A percentile compares a stretch with the other conserved stretches of the same genome.
phyloP scores from a whole-genome alignment of 2,888 invertebrate species.

The Julus scanicus region DNA sequence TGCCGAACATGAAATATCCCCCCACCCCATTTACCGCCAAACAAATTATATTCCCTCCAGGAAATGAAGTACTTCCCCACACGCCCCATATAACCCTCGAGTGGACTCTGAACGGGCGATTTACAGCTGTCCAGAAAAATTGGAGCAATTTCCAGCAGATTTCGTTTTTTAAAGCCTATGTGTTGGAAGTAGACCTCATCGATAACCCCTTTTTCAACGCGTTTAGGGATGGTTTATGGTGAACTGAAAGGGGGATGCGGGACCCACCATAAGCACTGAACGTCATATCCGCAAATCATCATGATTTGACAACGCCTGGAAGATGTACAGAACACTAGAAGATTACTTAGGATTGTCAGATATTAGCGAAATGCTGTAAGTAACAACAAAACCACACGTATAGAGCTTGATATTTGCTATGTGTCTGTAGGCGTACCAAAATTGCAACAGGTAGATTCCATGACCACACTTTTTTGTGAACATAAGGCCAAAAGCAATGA shows the following conservation, averaged over 20 bases:
- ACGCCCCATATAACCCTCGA: constrained; percentile 21
- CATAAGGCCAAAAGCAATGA: no score
- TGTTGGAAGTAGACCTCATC: background rate
- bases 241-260: background rate
- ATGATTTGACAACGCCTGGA: background rate
- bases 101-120: constrained; percentile 17
- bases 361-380: no score
- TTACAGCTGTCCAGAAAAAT: constrained; percentile 38
- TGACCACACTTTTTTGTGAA: no score
- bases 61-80: constrained; percentile 28
- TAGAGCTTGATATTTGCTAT: no score
- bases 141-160: constrained; percentile 29
- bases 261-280: background rate
- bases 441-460: no score
- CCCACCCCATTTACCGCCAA: background rate
- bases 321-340: background rate
- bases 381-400: no score
- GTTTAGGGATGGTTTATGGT: background rate
- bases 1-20: constrained; percentile 44
- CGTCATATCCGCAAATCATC: background rate
- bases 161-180: background rate
- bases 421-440: no score
- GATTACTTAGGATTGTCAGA: no score
- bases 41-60: constrained; percentile 41
- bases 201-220: background rate